Base-by-base conservation (phyloP, 2,888 invertebrate species). In the Onthophagus sagittarius region DNA sequence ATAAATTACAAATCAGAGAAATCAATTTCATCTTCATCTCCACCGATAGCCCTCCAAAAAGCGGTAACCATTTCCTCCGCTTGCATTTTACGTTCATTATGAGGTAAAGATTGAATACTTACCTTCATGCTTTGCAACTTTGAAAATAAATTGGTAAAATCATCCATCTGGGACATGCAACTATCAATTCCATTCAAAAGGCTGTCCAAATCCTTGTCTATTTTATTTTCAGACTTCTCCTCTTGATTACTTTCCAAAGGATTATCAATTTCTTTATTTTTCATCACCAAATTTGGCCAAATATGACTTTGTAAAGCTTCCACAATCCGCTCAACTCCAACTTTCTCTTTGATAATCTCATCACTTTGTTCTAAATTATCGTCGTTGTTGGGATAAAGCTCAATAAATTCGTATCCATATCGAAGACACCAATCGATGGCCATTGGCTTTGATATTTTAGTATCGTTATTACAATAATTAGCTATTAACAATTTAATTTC, bases 21-120 rank as follows among this genome's bases (percentile, higher is more conserved):
- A 31, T 67, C 67, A 75, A 92, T 86, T 84, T 93, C 93, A 77
- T 90, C 90, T 75, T 90, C 90, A 82, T 91, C 91, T 14, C 92
- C 92, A 14, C 92, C 92, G 80, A 93, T 90, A 0, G 92, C 91
- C 80, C 88, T 88, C 92, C 92, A 93, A 83, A 93, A 93, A 13
- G 91, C 90, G 75, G 90, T 87, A 0, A 92, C 92, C 81, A 93
- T 88, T 84, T 92, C 89, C 83, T 93, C 93, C 4, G 93, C 93
- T 81, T 90, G 91, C 71, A 88, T 88, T 81, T 90, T 89, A 76
- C 92, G 86, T 80, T 92, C 89, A 75, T 88, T 89, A n/a, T 86
- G 85, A 13, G 90, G 89, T 79, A 93, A 81, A 9, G 87, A 86
- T 73, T 88, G 87, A 9, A 92, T 89, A 82, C 89, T 89, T 77